Evolutionary conservation across 2,888 invertebrate species (phyloP), one percentile per base, ranked within the genome.

Genomic region (Cosmopolites sordidus): DNA sequence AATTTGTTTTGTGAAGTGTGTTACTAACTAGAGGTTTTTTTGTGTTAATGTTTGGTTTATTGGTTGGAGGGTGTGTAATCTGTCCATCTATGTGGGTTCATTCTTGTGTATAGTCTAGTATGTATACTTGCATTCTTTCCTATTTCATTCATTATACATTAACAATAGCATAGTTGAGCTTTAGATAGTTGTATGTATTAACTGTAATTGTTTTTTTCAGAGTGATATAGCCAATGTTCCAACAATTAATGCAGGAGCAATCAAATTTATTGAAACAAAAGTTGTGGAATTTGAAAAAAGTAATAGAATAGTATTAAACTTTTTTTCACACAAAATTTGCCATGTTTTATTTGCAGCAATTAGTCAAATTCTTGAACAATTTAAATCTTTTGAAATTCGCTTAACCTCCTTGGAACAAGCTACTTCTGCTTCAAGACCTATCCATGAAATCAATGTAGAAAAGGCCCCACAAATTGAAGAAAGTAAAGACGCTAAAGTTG

Each of bases 261-360:
- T 70, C 5, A 69, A 70, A 58, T 67, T 68, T 56, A 58, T 72
- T 30, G 71, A 71, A 59, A 71, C 69, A 49, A 69, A 70, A 59
- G 58, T 69, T 45, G 56, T 64, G 12, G 67, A 69, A 54, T 69
- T 68, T 59, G 63, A 66, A 56, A 66, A 68, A 58, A 51, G 70
- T 71, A 64, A 64, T 62, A n/a, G 11, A 33, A 33, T 61, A 47
- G n/a, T n/a, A n/a, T 43, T n/a, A n/a, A n/a, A n/a, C n/a, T 49
- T 43, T 22, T 16, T 8, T 9, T 44, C 6, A 6, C 8, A n/a
- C n/a, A n/a, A n/a, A n/a, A n/a, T 29, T 48, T 52, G 8, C 8
- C 8, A 22, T 33, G 4, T 33, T 33, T 53, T 43, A 52, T 56
- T 63, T 62, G 22, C 47, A 69, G 69, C 65, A 14, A 61, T 69